These are phyloP conservation scores for Odontamblyopus lacepedii DNA, from an alignment of 2,797 vertebrate genomes.

Conservation along the genomic window DNA sequence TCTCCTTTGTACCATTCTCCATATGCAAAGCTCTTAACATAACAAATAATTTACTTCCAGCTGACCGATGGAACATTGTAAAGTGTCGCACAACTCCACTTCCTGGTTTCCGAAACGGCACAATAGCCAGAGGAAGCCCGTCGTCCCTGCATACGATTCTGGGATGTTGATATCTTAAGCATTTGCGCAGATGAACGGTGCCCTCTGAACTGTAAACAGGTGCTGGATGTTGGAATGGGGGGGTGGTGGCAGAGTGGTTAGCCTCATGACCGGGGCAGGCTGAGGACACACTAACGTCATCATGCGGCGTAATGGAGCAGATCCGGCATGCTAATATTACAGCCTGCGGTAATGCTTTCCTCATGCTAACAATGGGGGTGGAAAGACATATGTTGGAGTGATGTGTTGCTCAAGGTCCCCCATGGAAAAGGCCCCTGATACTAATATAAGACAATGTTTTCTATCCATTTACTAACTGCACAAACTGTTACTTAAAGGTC, in stretches of 20 bases:
- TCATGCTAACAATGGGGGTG: neutral
- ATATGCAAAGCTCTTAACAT: neutral
- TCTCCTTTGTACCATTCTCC: too few relatives aligned
- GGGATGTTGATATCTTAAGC: conserved; percentile 10
- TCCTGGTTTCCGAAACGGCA: conserved; percentile 37
- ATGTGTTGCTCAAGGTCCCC: neutral
- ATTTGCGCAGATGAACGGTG: conserved; percentile 14
- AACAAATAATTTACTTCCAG: conserved; percentile 9
- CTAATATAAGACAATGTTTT: neutral
- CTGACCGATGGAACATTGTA: conserved; percentile 4
- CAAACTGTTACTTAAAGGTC: neutral
- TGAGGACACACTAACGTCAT: conserved; percentile 27
- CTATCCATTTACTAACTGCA: neutral
- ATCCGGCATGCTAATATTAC: neutral
- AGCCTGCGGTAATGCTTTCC: conserved; percentile 3
- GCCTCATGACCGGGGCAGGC: conserved; percentile 10
- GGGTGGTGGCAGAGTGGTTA: conserved; percentile 6
- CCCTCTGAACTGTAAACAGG: conserved; percentile 34
- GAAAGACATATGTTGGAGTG: neutral
- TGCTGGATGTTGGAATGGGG: conserved; percentile 6
- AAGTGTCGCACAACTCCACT: conserved; percentile 21
- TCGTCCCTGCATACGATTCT: conserved; percentile 14
- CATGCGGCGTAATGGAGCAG: neutral
- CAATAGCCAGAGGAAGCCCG: conserved; percentile 44
- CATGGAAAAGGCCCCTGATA: neutral